These are phyloP conservation scores for Melieria omissa DNA, from an alignment of 2,888 invertebrate species.

Conservation along the genomic window DNA sequence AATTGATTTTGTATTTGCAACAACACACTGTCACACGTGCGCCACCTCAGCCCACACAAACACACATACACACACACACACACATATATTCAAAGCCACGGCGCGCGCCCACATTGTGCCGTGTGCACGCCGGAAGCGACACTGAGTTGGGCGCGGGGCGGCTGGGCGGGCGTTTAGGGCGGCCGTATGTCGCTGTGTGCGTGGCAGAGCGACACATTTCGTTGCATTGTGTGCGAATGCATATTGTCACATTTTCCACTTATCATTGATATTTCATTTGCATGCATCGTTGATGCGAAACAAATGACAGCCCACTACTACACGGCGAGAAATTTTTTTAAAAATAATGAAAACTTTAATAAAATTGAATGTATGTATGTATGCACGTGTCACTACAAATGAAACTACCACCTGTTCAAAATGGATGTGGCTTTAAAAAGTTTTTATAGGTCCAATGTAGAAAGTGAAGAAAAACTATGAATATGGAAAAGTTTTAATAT, in stretches of 20 bases:
- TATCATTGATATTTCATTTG: conserved; percentile 26
- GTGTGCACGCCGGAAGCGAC: neutral
- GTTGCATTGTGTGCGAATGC: conserved; percentile 15
- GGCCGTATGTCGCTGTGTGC: neutral
- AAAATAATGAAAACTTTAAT: no score
- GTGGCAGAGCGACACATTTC: conserved; percentile 1
- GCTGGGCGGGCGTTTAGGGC: neutral
- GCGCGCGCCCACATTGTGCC: neutral
- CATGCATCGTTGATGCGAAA: conserved; percentile 28
- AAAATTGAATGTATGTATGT: no score
- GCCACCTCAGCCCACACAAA: neutral
- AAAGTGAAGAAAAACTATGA: no score
- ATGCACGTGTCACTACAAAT: no score
- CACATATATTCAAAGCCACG: neutral
- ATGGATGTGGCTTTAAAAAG: no score
- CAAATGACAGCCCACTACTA: conserved; percentile 1
- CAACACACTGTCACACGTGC: neutral
- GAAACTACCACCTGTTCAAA: no score
- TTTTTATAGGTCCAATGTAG: no score
- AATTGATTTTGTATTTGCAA: conserved; percentile 11
- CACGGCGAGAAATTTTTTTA: no score
- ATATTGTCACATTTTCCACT: conserved; percentile 18
- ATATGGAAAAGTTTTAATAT: no score
- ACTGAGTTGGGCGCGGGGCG: neutral
- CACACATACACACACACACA: conserved; percentile 1